Percentiles rank a stretch among this genome's conserved stretches.
These are phyloP conservation scores for Wasmannia auropunctata DNA, from an alignment of 1,140 invertebrate genomes.

Conservation along the genomic window DNA sequence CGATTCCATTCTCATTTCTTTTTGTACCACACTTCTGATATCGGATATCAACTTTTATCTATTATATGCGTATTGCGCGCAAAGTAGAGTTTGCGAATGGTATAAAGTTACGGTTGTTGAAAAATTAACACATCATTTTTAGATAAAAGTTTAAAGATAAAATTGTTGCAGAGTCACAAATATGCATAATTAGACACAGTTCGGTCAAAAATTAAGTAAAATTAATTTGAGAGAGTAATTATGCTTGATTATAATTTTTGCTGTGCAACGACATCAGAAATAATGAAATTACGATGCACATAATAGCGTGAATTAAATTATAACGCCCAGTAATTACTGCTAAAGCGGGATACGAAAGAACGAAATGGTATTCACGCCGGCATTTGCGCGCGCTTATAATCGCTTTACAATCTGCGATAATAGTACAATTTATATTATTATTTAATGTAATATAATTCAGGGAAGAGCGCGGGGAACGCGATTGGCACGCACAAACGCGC, in stretches of 20 bases:
- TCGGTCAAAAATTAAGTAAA: background rate
- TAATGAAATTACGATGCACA: background rate
- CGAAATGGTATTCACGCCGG: background rate
- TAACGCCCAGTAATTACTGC: background rate
- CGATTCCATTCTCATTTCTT: background rate
- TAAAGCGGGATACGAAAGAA: constrained; percentile 7
- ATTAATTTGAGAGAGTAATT: background rate
- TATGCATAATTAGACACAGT: background rate
- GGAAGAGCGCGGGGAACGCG: constrained; percentile 6
- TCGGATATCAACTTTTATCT: background rate
- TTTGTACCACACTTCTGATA: background rate
- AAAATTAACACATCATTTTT: background rate
- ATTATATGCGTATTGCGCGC: background rate
- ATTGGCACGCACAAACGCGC: constrained; percentile 28
- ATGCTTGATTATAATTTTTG: background rate
- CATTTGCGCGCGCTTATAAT: background rate
- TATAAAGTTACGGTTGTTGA: background rate
- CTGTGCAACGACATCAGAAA: background rate
- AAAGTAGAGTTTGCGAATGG: background rate
- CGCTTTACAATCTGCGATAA: background rate
- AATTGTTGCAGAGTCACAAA: background rate
- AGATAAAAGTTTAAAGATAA: background rate
- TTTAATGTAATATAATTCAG: constrained; percentile 3
- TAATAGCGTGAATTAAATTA: background rate
- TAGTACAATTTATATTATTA: background rate